Evolutionary conservation across 2,888 invertebrate species (phyloP).

Genomic region (Ashinkailepas kermadecensis): DNA sequence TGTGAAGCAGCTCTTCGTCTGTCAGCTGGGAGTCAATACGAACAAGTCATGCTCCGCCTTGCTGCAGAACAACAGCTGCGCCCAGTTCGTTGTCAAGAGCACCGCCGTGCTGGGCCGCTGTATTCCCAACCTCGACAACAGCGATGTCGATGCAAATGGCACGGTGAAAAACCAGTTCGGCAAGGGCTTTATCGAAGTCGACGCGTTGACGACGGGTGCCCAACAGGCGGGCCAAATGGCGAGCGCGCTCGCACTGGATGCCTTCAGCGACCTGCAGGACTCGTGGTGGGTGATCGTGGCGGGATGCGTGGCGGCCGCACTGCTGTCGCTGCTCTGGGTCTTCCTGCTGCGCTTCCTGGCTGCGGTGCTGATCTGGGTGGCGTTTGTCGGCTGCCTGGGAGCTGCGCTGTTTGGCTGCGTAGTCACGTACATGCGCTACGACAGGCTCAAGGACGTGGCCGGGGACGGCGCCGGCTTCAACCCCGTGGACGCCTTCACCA

Average conservation of each 20-base stretch:
- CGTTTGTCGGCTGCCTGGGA: conserved; percentile 64
- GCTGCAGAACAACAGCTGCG: background rate
- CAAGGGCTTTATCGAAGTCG: background rate
- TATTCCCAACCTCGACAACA: conserved; percentile 37
- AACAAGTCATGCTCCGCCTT: background rate
- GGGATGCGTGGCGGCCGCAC: conserved; percentile 57
- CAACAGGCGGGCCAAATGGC: background rate
- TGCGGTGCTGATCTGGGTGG: conserved; percentile 72
- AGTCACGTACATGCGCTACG: conserved; percentile 23
- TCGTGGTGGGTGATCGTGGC: conserved; percentile 63
- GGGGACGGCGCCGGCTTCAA: background rate
- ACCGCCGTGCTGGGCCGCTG: conserved; percentile 48
- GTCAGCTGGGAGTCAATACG: background rate
- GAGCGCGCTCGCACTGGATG: conserved; percentile 43
- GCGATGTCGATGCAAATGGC: background rate
- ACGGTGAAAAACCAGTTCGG: background rate
- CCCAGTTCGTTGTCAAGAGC: background rate
- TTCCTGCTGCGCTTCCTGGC: conserved; percentile 81
- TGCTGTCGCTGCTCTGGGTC: conserved; percentile 79
- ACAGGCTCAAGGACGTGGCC: background rate
- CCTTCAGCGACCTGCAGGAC: conserved; percentile 68
- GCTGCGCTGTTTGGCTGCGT: conserved; percentile 54
- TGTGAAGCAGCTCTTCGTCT: background rate
- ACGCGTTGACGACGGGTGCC: background rate
- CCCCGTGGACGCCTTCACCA: conserved; percentile 35